Conservation (phyloP, 2,113 vertebrate genomes). For the Microcebus jonahi region DNA sequence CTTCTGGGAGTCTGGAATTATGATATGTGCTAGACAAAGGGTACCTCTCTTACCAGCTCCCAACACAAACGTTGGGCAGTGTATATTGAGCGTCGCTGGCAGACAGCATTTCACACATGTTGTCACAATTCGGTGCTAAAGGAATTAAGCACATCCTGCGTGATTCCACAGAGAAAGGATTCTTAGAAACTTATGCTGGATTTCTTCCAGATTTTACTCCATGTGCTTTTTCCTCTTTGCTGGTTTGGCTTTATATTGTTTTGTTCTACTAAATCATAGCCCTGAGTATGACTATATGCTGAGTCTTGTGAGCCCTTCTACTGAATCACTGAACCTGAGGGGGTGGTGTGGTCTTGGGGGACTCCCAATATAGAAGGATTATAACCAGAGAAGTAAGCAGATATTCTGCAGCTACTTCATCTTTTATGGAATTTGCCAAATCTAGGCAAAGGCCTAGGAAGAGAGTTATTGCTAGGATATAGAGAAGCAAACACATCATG, state of each 20-base stretch:
- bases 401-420: neutral
- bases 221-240: neutral
- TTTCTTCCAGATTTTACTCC: neutral
- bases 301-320: neutral
- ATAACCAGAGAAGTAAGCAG: neutral
- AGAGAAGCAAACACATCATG: slow-evolving; percentile 24
- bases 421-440: neutral
- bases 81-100: neutral
- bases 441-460: neutral
- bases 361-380: neutral
- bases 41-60: neutral
- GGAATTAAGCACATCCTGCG: neutral
- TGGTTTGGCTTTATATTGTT: neutral
- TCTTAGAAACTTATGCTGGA: neutral
- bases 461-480: neutral
- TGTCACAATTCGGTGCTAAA: neutral
- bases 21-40: neutral
- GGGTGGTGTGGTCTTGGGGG: neutral
- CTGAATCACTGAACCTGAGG: neutral
- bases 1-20: neutral
- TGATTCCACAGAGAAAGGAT: neutral
- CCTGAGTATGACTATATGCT: neutral
- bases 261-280: neutral
- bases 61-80: neutral
- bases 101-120: neutral